A percentile compares a stretch with the other conserved stretches of the same genome.
Evolutionary conservation across 2,888 invertebrate genomes (phyloP).

Genomic region (Netelia fuscicornis): DNA sequence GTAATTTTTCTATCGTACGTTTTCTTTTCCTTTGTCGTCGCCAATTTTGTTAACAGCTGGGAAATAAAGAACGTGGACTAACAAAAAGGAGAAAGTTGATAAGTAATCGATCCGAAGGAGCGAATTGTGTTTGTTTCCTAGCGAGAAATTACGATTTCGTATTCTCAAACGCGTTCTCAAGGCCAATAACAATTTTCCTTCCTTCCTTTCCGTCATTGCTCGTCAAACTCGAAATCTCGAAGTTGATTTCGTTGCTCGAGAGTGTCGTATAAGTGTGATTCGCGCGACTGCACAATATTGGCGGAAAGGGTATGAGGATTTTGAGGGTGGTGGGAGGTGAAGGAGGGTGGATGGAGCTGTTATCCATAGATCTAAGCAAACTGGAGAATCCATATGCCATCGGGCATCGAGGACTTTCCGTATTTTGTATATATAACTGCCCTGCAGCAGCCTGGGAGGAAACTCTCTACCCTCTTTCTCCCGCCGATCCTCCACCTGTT

Average conservation of each 20-base stretch:
- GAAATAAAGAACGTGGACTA: too few relatives aligned
- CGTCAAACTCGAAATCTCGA: constrained; percentile 76
- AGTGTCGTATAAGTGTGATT: constrained; percentile 12
- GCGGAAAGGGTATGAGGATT: constrained; percentile 2
- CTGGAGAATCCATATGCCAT: constrained; percentile 41
- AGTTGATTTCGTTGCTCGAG: constrained; percentile 74
- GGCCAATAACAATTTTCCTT: constrained; percentile 8
- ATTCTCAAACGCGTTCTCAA: constrained; percentile 7
- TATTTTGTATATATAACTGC: constrained; percentile 13
- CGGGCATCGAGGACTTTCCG: constrained; percentile 36
- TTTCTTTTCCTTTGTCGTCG: too few relatives aligned
- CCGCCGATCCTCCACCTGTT: background rate
- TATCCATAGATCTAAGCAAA: constrained; percentile 13
- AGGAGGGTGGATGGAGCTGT: constrained; percentile 36
- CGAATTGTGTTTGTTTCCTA: too few relatives aligned
- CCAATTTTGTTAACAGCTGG: too few relatives aligned
- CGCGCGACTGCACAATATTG: constrained; percentile 15
- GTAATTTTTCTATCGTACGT: too few relatives aligned
- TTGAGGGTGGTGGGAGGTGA: background rate
- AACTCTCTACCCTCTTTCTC: constrained; percentile 23
- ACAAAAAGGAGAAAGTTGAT: too few relatives aligned
- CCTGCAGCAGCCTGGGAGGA: constrained; percentile 25
- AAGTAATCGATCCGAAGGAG: too few relatives aligned
- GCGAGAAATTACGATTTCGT: constrained; percentile 1
- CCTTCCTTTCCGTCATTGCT: constrained; percentile 61